Conservation (phyloP, 2,888 invertebrate genomes). For the Andrena haemorrhoa region DNA sequence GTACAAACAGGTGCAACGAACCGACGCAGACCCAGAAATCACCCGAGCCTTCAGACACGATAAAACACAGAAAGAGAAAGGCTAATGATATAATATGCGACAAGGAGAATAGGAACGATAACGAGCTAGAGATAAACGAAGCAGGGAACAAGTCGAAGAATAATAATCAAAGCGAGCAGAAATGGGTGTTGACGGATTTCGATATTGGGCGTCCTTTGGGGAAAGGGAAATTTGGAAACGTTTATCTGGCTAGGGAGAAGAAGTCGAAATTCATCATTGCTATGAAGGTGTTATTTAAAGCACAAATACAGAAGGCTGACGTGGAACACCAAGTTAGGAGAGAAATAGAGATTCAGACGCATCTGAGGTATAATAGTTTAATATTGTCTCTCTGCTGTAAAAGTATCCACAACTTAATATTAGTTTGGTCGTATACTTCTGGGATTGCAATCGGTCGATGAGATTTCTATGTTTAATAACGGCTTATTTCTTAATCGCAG, state of each 20-base stretch:
- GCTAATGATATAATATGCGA: slow-evolving; percentile 5
- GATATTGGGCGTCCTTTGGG: slow-evolving; percentile 97
- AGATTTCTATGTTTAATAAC: slow-evolving; percentile 14
- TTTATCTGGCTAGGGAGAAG: slow-evolving; percentile 97
- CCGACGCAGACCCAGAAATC: slow-evolving; percentile 74
- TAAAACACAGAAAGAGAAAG: slow-evolving; percentile 24
- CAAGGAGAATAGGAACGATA: slow-evolving; percentile 35
- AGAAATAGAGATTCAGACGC: slow-evolving; percentile 99
- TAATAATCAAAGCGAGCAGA: slow-evolving; percentile 58
- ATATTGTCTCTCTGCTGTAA: background rate
- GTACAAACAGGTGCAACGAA: slow-evolving; percentile 67
- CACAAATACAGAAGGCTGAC: slow-evolving; percentile 93
- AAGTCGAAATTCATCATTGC: slow-evolving; percentile 93
- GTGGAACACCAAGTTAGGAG: slow-evolving; percentile 96
- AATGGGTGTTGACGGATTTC: slow-evolving; percentile 94
- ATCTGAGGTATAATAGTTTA: slow-evolving; percentile 88
- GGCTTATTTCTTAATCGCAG: slow-evolving; percentile 85
- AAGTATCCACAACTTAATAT: background rate
- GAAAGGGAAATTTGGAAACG: slow-evolving; percentile 98
- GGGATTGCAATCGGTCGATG: background rate
- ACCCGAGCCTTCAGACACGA: slow-evolving; percentile 36
- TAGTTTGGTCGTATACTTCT: background rate
- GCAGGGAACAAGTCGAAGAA: slow-evolving; percentile 30
- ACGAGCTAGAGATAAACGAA: slow-evolving; percentile 11
- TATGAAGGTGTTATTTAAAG: slow-evolving; percentile 95